These are phyloP conservation scores for Parotia lawesii DNA, from an alignment of 2,113 vertebrate species.

Conservation along the genomic window DNA sequence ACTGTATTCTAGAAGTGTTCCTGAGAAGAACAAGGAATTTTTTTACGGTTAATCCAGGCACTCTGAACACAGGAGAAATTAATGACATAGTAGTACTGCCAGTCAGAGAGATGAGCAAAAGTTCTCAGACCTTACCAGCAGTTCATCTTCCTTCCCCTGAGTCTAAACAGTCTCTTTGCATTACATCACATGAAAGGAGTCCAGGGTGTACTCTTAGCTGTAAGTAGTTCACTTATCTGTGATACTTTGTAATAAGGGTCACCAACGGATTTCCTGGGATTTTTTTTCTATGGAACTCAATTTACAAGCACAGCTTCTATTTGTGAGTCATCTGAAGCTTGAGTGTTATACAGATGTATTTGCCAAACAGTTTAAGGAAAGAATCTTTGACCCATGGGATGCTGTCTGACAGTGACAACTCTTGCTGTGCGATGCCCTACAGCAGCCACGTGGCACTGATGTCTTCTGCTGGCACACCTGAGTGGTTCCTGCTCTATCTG, in stretches of 20 bases:
- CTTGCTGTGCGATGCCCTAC: background rate
- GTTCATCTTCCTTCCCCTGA: background rate
- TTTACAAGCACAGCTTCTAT: background rate
- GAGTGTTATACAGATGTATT: background rate
- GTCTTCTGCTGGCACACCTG: background rate
- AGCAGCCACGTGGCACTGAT: background rate
- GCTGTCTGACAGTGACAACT: background rate
- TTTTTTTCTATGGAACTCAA: background rate
- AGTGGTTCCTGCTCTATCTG: background rate
- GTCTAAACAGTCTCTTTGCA: background rate
- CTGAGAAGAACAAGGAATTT: background rate
- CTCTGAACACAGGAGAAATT: background rate
- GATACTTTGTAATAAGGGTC: background rate
- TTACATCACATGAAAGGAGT: background rate
- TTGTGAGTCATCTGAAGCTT: background rate
- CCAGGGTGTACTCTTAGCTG: background rate
- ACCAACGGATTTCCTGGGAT: background rate
- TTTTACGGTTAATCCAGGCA: background rate
- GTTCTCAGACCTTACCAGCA: background rate
- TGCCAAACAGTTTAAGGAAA: background rate
- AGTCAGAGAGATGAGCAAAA: background rate
- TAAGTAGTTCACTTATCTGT: background rate
- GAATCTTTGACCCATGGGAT: background rate
- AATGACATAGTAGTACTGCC: background rate
- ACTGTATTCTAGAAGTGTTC: background rate